Evolutionary conservation across 1,140 invertebrate genomes (phyloP).

Genomic region (Psilanteris sp.): DNA sequence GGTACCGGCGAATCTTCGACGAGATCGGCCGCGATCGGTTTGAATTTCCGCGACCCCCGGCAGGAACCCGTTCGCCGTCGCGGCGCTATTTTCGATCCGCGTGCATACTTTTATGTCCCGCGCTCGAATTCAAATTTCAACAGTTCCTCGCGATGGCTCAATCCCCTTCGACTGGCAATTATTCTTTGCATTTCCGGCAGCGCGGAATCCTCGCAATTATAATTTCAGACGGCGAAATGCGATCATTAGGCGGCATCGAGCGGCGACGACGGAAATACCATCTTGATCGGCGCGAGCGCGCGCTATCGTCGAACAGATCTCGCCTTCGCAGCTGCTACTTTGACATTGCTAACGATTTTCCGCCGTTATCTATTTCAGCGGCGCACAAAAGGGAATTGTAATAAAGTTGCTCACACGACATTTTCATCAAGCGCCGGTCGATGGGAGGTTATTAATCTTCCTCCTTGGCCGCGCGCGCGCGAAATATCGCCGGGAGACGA

Average conservation of each 20-base stretch:
- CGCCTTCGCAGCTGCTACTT: conserved; percentile 47
- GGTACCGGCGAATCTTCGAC: no score
- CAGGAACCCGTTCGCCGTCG: no score
- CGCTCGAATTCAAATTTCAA: no score
- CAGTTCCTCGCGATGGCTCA: background rate
- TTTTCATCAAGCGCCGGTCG: conserved; percentile 55
- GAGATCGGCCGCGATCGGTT: no score
- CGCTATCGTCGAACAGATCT: conserved; percentile 41
- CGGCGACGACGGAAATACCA: conserved; percentile 44
- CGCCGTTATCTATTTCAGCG: conserved; percentile 55
- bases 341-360: conserved; percentile 57
- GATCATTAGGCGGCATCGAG: conserved; percentile 26
- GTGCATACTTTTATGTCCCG: no score
- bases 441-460: conserved; percentile 56
- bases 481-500: conserved; percentile 21
- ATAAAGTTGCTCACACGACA: conserved; percentile 59
- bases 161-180: conserved; percentile 4
- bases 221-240: conserved; percentile 12
- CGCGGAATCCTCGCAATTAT: conserved; percentile 11
- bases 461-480: conserved; percentile 13
- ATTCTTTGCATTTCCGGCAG: conserved; percentile 15
- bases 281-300: conserved; percentile 47
- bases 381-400: conserved; percentile 55
- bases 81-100: no score
- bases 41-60: no score